Percentiles rank a stretch among this genome's conserved stretches.
These are phyloP conservation scores for Pipistrellus nathusii DNA, from an alignment of 2,797 vertebrate species.

Conservation along the genomic window DNA sequence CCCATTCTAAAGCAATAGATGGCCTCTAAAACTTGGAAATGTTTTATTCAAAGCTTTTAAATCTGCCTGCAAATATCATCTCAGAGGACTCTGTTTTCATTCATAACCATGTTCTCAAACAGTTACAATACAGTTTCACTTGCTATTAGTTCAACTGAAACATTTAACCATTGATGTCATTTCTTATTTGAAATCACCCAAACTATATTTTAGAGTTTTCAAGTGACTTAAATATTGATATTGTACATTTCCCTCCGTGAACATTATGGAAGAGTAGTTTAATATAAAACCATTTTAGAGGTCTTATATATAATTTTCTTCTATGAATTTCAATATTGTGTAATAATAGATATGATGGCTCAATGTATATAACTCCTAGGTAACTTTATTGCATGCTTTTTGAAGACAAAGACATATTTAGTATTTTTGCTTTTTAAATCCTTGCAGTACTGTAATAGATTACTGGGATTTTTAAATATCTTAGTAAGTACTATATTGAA, in stretches of 20 bases:
- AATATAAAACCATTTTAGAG: neutral
- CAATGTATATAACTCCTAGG: neutral
- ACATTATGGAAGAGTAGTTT: neutral
- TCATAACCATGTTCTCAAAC: neutral
- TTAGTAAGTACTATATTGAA: neutral
- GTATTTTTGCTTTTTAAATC: neutral
- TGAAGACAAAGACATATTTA: neutral
- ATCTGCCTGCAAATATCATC: neutral
- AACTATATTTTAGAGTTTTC: neutral
- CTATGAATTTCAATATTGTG: neutral
- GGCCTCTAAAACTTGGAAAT: neutral
- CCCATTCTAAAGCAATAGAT: neutral
- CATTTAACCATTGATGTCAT: neutral
- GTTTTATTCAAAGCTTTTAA: slow-evolving; percentile 59
- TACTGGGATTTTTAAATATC: neutral
- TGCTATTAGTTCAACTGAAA: neutral
- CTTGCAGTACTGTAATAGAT: neutral
- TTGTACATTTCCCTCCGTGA: neutral
- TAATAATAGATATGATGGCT: neutral
- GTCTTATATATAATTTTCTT: neutral
- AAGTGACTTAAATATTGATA: neutral
- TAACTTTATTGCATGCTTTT: neutral
- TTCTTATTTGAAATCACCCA: neutral
- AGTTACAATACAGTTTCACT: neutral
- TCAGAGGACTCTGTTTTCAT: neutral